phyloP scores from a whole-genome alignment of 2,888 invertebrate species.

The Chrysomela aeneicollis region DNA sequence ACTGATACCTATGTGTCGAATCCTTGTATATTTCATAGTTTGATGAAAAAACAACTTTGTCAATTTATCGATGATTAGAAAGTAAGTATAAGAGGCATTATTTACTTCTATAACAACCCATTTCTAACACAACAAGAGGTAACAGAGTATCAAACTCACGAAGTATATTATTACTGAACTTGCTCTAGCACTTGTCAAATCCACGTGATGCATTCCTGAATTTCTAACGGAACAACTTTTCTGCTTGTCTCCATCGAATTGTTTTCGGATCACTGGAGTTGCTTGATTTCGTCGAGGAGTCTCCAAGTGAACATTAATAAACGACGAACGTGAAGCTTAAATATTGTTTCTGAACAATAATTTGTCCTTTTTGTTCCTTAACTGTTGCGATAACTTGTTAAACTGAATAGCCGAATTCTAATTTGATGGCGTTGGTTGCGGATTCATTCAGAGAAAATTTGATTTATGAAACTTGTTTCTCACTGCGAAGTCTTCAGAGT shows the following conservation, averaged over 20 bases:
- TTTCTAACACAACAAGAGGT: no score
- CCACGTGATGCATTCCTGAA: not conserved
- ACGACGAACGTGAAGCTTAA: conserved; percentile 26
- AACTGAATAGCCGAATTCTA: conserved; percentile 31
- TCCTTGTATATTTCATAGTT: no score
- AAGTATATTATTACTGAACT: not conserved
- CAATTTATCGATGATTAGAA: no score
- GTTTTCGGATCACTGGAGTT: conserved; percentile 8
- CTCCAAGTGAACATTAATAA: conserved; percentile 22
- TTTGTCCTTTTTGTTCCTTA: conserved; percentile 27
- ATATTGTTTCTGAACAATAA: conserved; percentile 34
- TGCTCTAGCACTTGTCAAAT: not conserved
- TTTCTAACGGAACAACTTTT: not conserved
- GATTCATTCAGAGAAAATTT: conserved; percentile 27
- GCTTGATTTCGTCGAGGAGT: conserved; percentile 7
- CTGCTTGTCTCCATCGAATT: conserved; percentile 6
- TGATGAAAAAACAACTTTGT: no score
- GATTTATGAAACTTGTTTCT: conserved; percentile 30
- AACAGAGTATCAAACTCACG: no score
- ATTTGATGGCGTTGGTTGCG: conserved; percentile 32
- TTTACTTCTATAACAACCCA: no score
- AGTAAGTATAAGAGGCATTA: no score
- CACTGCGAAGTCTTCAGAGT: conserved; percentile 4
- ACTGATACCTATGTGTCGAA: no score
- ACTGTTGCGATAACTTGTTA: conserved; percentile 32